Conservation (phyloP, 2,113 vertebrate species). For the Aythya baeri region DNA sequence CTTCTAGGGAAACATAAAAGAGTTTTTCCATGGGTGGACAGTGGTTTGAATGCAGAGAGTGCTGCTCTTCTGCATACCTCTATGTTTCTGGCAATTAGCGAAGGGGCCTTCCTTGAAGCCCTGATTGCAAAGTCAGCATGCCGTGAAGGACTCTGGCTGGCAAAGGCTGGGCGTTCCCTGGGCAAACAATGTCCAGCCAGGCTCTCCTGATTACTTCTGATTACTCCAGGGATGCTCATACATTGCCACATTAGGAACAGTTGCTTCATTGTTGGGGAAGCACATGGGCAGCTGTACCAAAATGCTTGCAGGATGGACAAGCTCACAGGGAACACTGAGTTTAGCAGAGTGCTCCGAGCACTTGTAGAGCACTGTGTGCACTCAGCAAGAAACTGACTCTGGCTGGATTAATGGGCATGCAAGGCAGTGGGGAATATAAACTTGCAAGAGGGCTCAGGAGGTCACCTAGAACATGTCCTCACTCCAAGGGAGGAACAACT, state of each 20-base stretch:
- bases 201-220: neutral
- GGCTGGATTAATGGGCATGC: neutral
- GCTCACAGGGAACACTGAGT: neutral
- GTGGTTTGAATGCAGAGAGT: neutral
- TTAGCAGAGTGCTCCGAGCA: neutral
- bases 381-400: neutral
- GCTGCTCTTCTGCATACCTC: neutral
- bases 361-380: rapidly evolving
- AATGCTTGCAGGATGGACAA: rapidly evolving
- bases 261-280: neutral
- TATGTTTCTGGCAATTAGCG: neutral
- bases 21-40: neutral
- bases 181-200: neutral
- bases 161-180: neutral
- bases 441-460: neutral
- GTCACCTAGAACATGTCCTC: neutral
- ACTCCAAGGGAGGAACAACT: neutral
- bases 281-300: rapidly evolving
- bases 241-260: neutral
- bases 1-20: neutral
- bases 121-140: neutral
- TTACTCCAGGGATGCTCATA: neutral
- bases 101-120: neutral
- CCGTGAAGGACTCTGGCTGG: neutral
- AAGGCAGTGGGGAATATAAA: neutral